Evolutionary conservation across 2,113 vertebrate genomes (phyloP).

Genomic region (Sitta europaea): DNA sequence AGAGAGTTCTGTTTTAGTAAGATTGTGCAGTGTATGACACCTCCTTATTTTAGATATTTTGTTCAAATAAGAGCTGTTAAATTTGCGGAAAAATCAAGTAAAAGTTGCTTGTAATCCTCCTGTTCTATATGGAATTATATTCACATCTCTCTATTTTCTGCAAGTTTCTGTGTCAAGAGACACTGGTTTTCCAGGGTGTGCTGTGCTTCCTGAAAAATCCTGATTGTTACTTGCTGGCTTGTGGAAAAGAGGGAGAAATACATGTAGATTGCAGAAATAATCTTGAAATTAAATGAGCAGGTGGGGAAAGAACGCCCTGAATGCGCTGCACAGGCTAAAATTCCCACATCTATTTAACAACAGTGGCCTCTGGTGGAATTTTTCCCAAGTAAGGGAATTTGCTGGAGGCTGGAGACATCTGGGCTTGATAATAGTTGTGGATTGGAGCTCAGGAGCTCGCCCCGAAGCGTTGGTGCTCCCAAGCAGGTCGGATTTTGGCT

Average conservation of each 20-base stretch:
- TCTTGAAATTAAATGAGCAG: background rate
- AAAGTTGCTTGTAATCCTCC: background rate
- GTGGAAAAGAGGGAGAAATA: background rate
- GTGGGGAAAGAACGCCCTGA: background rate
- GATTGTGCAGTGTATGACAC: background rate
- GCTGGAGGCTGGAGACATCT: background rate
- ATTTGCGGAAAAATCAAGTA: background rate
- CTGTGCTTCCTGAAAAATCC: background rate
- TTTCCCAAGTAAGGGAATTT: background rate
- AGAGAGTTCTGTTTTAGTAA: background rate
- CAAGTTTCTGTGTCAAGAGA: background rate
- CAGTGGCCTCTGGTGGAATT: constrained; percentile 66
- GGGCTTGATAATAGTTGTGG: background rate
- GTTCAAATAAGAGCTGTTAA: background rate
- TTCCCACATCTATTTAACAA: constrained; percentile 54
- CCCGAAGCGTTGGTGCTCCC: background rate
- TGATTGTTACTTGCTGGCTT: background rate
- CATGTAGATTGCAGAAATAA: background rate
- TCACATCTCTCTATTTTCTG: background rate
- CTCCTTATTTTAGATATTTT: background rate
- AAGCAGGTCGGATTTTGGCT: background rate
- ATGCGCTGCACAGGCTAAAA: background rate
- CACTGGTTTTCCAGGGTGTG: background rate
- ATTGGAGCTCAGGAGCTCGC: background rate
- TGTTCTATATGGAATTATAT: background rate